Evolutionary conservation across 1,140 invertebrate genomes (phyloP).

Genomic region (Brachionus calyciflorus): DNA sequence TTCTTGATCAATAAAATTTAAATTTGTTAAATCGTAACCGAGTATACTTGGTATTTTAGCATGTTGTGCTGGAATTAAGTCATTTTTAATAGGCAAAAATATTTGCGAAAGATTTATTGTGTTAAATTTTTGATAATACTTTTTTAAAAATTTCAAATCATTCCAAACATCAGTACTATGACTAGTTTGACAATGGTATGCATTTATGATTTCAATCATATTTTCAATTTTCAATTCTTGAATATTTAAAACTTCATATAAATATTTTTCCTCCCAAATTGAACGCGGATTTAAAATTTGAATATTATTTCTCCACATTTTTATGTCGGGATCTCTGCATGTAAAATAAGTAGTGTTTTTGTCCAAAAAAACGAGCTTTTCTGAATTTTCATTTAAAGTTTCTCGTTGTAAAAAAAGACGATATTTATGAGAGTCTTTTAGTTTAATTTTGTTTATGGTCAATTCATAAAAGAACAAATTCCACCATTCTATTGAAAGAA

Average conservation of each 20-base stretch:
- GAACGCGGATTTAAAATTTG: not conserved
- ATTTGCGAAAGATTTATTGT: not conserved
- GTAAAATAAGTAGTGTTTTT: not conserved
- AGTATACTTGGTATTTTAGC: not conserved
- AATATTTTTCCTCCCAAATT: not conserved
- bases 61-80: not conserved
- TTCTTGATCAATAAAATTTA: not conserved
- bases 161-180: not conserved
- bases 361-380: not conserved
- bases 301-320: conserved; percentile 9
- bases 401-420: no score
- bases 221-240: not conserved
- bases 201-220: not conserved
- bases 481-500: not conserved
- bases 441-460: not conserved
- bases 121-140: not conserved
- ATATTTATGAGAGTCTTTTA: no score
- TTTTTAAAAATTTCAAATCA: not conserved
- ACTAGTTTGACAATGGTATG: no score
- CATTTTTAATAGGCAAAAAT: not conserved
- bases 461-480: not conserved
- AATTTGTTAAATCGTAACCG: not conserved
- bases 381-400: no score
- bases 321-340: not conserved
- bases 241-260: not conserved